Base-by-base conservation (phyloP, 2,888 invertebrate species). In the Volucella inanis region DNA sequence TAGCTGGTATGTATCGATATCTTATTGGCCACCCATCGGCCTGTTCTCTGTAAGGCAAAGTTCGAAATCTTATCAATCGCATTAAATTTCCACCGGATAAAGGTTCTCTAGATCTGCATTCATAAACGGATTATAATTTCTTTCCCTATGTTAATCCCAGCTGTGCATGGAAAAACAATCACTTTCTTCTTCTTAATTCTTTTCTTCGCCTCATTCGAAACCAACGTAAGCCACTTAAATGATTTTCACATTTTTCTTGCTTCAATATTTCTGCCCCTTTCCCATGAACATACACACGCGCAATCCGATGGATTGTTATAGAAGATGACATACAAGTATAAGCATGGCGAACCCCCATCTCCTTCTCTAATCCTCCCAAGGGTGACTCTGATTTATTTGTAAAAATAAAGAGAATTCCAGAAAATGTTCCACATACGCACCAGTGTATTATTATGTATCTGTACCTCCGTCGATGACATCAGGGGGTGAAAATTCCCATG, bases 51-150 rank as follows among this genome's bases (percentile, higher is more conserved):
- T 22, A 22, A 2, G 2, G 31, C 4, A 31, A 31, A 6, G 31
- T 6, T 31, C 31, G 6, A 6, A 6, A 31, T 31, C 31, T 31
- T 31, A 31, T 31, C 31, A 31, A 31, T 57, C 6, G 18, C 70
- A 49, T 79, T 11, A n/a, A 52, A 52, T 84, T 70, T 71, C 65
- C 12, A 43, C 41, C 14, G 12, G 38, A 9, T 14, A 49, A 49
- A 80, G 71, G 49, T 62, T 81, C 39, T 71, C 49, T 57, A 68
- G 77, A 81, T 81, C 81, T 62, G 67, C 62, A 85, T 85, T 72
- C 64, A 81, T 85, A 85, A 85, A 85, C 64, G 76, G 85, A 85
- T 85, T 85, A 85, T 62, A 76, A 72, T 85, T 62, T 54, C 38
- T 47, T 65, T 47, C 22, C 45, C 38, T 9, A 43, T 38, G 43